These are phyloP conservation scores for Desmodus rotundus DNA, from an alignment of 2,113 vertebrate genomes.

Conservation along the genomic window DNA sequence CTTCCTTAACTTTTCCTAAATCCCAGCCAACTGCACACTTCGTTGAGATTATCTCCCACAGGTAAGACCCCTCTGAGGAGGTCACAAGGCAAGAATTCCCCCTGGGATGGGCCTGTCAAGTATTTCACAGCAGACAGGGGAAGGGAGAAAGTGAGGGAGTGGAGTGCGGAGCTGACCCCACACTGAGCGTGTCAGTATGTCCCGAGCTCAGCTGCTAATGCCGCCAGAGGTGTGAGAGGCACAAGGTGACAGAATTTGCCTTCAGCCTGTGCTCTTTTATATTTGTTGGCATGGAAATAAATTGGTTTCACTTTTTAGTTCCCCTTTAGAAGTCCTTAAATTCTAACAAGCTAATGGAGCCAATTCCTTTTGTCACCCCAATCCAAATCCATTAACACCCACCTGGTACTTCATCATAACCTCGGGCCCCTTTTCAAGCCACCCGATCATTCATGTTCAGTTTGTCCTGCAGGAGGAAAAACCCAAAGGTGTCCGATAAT, in stretches of 20 bases:
- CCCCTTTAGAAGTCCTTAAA: conserved; percentile 42
- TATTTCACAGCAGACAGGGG: background rate
- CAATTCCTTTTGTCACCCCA: background rate
- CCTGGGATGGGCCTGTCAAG: conserved; percentile 26
- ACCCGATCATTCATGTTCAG: background rate
- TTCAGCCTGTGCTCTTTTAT: conserved; percentile 48
- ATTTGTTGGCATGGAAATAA: conserved; percentile 59
- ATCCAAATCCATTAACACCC: conserved; percentile 37
- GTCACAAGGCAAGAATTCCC: conserved; percentile 34
- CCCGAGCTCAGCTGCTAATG: conserved; percentile 51
- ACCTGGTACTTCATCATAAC: background rate
- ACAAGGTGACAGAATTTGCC: background rate
- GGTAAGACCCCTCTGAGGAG: conserved; percentile 30
- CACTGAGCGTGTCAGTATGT: background rate
- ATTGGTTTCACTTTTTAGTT: conserved; percentile 55
- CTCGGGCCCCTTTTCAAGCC: background rate
- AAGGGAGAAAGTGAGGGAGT: background rate
- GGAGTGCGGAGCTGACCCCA: background rate
- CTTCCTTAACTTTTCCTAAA: background rate
- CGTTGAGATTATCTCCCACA: background rate
- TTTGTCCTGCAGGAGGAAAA: background rate
- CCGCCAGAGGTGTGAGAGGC: conserved; percentile 48
- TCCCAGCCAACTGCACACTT: background rate
- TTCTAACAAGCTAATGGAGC: conserved; percentile 48
- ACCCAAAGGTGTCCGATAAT: background rate